phyloP scores from a whole-genome alignment of 2,797 vertebrate genomes.

The Bradypus variegatus region DNA sequence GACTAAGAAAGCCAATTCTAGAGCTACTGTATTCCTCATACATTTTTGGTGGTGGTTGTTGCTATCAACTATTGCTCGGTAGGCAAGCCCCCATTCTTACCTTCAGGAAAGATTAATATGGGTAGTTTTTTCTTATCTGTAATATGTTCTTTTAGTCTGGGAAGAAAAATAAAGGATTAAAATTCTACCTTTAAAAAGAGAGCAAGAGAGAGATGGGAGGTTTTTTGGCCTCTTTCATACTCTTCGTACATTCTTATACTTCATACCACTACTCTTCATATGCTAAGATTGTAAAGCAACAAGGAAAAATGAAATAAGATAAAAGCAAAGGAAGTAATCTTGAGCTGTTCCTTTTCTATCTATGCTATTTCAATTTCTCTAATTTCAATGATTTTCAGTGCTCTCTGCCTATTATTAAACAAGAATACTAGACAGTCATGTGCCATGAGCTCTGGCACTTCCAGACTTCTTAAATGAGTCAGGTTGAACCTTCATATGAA shows the following conservation, averaged over 20 bases:
- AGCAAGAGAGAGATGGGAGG: neutral
- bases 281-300: neutral
- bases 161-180: slow-evolving; percentile 57
- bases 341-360: neutral
- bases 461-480: neutral
- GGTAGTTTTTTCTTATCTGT: slow-evolving; percentile 89
- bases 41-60: neutral
- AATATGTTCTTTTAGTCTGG: slow-evolving; percentile 87
- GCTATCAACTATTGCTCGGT: neutral
- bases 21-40: neutral
- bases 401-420: neutral
- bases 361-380: neutral
- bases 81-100: slow-evolving; percentile 70
- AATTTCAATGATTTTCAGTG: neutral
- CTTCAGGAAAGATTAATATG: slow-evolving; percentile 97
- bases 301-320: neutral
- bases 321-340: neutral
- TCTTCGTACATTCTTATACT: neutral
- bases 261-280: neutral
- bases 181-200: neutral
- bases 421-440: neutral
- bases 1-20: neutral
- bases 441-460: neutral
- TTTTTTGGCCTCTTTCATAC: neutral
- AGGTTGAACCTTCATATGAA: neutral